phyloP scores from a whole-genome alignment of 2,888 invertebrate genomes.

The Anoplius nigerrimus region DNA sequence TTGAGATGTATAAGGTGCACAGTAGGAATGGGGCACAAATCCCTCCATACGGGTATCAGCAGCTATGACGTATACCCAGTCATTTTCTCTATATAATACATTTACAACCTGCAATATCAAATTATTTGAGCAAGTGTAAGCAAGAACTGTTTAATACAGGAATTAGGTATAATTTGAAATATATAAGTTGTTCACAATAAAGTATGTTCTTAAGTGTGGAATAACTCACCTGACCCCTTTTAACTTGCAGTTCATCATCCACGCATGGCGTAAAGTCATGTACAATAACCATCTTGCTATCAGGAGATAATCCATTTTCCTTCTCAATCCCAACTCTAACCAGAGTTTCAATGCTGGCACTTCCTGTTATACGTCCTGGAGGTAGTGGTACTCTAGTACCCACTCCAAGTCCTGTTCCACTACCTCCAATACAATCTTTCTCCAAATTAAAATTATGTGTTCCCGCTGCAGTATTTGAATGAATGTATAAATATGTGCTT shows the following conservation, averaged over 20 bases:
- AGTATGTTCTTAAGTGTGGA: not conserved
- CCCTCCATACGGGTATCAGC: conserved; percentile 93
- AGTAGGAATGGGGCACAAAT: conserved; percentile 96
- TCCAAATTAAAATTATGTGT: conserved; percentile 69
- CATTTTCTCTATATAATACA: conserved; percentile 94
- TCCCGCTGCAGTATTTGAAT: conserved; percentile 59
- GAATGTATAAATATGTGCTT: not conserved
- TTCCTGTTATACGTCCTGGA: conserved; percentile 95
- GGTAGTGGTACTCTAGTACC: conserved; percentile 85
- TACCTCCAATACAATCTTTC: conserved; percentile 85
- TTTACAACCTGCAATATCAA: conserved; percentile 83
- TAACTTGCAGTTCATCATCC: conserved; percentile 93
- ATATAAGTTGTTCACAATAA: conserved; percentile 28
- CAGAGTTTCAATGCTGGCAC: conserved; percentile 93
- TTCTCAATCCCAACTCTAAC: conserved; percentile 94
- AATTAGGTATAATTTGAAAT: too few relatives aligned
- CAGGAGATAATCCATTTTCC: conserved; percentile 92
- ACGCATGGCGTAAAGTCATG: conserved; percentile 97
- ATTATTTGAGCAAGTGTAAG: not conserved
- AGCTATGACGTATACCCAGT: conserved; percentile 97
- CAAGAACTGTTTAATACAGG: not conserved
- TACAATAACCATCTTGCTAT: conserved; percentile 95
- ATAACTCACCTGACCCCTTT: conserved; percentile 83
- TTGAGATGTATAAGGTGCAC: conserved; percentile 89
- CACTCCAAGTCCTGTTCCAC: conserved; percentile 84